Conservation (phyloP, 2,113 vertebrate species). For the Onychostruthus taczanowskii region DNA sequence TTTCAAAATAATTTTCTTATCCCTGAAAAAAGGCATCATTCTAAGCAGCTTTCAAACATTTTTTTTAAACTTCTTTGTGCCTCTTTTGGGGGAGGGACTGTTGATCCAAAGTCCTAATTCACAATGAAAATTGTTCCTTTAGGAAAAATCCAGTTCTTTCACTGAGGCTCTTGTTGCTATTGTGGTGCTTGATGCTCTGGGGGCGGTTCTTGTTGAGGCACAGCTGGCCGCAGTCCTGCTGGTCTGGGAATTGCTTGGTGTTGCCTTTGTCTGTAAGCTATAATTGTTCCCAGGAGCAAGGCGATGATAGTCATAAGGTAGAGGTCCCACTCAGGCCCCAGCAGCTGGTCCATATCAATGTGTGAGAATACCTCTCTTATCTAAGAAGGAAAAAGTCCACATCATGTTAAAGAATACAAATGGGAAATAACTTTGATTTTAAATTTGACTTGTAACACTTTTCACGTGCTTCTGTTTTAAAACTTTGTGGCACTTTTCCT, state of each 20-base stretch:
- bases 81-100: slow-evolving; percentile 61
- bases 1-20: slow-evolving; percentile 74
- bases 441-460: neutral
- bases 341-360: slow-evolving; percentile 93
- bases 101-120: slow-evolving; percentile 56
- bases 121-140: slow-evolving; percentile 53
- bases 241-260: slow-evolving; percentile 83
- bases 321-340: slow-evolving; percentile 98
- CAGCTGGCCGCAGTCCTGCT: slow-evolving; percentile 60
- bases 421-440: neutral
- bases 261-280: slow-evolving; percentile 94
- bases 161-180: slow-evolving; percentile 52
- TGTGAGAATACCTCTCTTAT: slow-evolving; percentile 84
- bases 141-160: slow-evolving; percentile 57
- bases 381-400: slow-evolving; percentile 66
- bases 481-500: neutral
- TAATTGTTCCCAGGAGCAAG: slow-evolving; percentile 91
- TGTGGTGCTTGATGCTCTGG: slow-evolving; percentile 72
- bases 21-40: slow-evolving; percentile 81
- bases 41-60: slow-evolving; percentile 74
- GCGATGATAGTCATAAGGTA: slow-evolving; percentile 99
- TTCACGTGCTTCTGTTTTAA: neutral
- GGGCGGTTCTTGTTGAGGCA: slow-evolving; percentile 71
- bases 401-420: neutral
- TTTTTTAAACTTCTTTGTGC: slow-evolving; percentile 45